Percentiles rank a stretch among this genome's conserved stretches.
phyloP scores from a whole-genome alignment of 2,113 vertebrate genomes.

The Emydura subglobosa region DNA sequence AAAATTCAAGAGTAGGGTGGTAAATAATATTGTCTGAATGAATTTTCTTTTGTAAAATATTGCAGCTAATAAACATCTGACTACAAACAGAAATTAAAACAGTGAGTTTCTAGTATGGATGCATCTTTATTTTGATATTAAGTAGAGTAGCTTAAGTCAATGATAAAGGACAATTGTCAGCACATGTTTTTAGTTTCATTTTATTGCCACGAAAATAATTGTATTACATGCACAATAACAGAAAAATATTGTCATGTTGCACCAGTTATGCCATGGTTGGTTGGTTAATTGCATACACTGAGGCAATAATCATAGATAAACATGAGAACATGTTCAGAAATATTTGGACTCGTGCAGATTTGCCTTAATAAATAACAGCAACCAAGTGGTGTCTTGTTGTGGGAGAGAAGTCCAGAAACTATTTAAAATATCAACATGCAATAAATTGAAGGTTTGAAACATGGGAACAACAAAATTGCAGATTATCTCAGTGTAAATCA shows the following conservation, averaged over 20 bases:
- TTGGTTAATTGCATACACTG: neutral
- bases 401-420: neutral
- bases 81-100: neutral
- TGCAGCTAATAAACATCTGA: neutral
- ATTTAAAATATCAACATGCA: neutral
- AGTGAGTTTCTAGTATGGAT: neutral
- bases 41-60: neutral
- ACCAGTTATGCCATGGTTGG: neutral
- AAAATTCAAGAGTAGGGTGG: neutral
- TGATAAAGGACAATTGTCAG: neutral
- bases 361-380: neutral
- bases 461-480: neutral
- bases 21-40: neutral
- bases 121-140: neutral
- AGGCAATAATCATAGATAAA: neutral
- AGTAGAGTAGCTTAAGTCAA: neutral
- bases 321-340: neutral
- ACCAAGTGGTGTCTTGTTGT: neutral
- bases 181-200: neutral
- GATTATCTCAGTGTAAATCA: neutral
- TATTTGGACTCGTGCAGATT: neutral
- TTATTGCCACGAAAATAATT: neutral
- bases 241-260: neutral
- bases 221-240: accelerated
- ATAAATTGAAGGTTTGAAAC: neutral